Conservation (phyloP, 1,140 invertebrate species). For the Caenorhabditis latens region DNA sequence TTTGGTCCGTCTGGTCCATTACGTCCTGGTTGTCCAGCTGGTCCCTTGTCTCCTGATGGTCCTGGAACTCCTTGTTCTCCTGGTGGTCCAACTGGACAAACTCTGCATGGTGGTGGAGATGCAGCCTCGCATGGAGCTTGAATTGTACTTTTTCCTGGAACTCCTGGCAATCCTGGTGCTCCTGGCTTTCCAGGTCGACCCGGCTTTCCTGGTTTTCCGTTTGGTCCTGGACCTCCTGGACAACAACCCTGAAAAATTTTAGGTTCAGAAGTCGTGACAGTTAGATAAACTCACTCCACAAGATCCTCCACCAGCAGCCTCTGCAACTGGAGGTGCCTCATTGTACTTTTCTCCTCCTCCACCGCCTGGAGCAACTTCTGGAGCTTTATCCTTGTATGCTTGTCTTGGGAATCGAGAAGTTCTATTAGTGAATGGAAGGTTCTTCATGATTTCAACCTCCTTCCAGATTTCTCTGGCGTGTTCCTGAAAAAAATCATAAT, state of each 20-base stretch:
- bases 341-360: conserved; percentile 23
- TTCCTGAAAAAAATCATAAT: neutral
- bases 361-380: conserved; percentile 29
- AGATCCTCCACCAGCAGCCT: conserved; percentile 30
- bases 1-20: conserved; percentile 40
- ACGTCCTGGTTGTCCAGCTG: conserved; percentile 27
- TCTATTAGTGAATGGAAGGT: conserved; percentile 35
- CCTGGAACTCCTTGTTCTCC: conserved; percentile 33
- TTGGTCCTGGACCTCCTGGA: conserved; percentile 65
- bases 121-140: conserved; percentile 37
- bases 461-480: conserved; percentile 42
- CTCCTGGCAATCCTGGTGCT: conserved; percentile 58
- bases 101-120: conserved; percentile 36
- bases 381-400: conserved; percentile 25
- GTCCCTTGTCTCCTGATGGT: conserved; percentile 32
- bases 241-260: conserved; percentile 54
- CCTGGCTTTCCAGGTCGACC: conserved; percentile 64
- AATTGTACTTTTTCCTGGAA: conserved; percentile 18
- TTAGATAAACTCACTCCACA: conserved; percentile 1
- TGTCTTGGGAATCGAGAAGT: conserved; percentile 50
- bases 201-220: conserved; percentile 67
- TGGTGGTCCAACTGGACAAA: conserved; percentile 19
- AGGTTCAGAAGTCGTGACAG: too few species aligned
- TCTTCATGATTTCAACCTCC: conserved; percentile 44
- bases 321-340: conserved; percentile 21